Conservation (phyloP, 2,113 vertebrate genomes). For the Chroicocephalus ridibundus region DNA sequence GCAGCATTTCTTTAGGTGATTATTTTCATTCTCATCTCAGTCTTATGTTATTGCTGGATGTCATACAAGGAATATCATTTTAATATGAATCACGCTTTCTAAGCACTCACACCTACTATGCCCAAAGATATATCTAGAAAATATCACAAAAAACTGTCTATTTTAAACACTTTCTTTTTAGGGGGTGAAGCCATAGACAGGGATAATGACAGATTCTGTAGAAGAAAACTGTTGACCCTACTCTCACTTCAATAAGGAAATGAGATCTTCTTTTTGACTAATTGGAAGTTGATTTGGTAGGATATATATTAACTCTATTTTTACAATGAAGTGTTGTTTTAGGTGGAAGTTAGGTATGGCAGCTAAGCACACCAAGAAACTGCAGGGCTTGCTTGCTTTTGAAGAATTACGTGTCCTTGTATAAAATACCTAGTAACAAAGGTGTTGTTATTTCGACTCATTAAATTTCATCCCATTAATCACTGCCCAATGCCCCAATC, state of each 20-base stretch:
- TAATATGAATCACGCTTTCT: conserved; percentile 9
- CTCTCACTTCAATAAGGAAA: not conserved
- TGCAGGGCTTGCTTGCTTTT: not conserved
- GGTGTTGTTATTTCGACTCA: not conserved
- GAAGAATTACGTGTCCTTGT: not conserved
- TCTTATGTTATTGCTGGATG: not conserved
- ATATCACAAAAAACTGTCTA: not conserved
- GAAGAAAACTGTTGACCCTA: not conserved
- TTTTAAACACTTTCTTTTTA: not conserved
- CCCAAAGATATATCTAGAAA: not conserved
- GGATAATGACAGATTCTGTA: not conserved
- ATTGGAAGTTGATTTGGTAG: not conserved
- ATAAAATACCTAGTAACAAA: not conserved
- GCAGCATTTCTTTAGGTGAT: not conserved
- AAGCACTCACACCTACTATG: not conserved
- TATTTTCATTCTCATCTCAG: not conserved
- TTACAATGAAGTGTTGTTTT: not conserved
- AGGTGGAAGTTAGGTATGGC: not conserved
- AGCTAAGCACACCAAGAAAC: not conserved
- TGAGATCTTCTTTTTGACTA: not conserved
- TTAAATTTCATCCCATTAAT: not conserved
- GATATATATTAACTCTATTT: not conserved
- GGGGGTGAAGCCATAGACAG: not conserved
- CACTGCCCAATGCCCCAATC: not conserved
- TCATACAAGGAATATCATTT: not conserved